Base-by-base conservation (phyloP, 1,140 invertebrate species). In the Armadillidium nasatum region DNA sequence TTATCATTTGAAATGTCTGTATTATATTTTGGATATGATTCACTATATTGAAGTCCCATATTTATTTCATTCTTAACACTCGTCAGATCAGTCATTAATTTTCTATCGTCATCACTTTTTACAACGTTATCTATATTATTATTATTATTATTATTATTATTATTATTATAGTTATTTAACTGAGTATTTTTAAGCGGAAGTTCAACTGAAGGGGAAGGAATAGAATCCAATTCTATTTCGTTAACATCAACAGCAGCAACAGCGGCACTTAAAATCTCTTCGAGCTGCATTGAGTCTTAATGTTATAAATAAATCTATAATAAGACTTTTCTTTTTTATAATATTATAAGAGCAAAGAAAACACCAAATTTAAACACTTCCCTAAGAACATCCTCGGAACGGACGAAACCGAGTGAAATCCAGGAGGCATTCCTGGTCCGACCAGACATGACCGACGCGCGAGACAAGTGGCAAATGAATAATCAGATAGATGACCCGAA, bases 241-340 rank as follows among this genome's bases (percentile, higher is more conserved):
- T 78, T 74, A 9, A 76, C 73, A 46, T 80, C 76, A n/a, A 78
- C 79, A 6, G 79, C 79, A 11, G 76, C 79, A 7, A 80, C 79
- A 7, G 79, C 79, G 15, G 79, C 79, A 54, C 74, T 80, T 19
- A 80, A 69, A 22, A 80, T 80, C 70, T 80, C 76, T 13, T 80
- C 79, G 43, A 80, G 70, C 54, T 80, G 79, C 79, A 80, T 80
- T 6, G 33, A 33, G 33, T 33, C 33, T 33, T 3, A 33, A 33
- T n/a, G n/a, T 3, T 33, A 33, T 6, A 33, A 1, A 33, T 6
- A 33, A 33, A 33, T 33, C 33, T 1, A 33, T 33, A 33, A 33
- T 33, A 33, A 33, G 33, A 33, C n/a, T n/a, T n/a, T n/a, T n/a
- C n/a, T n/a, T 33, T 3, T 33, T 33, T 33, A 33, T 33, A 6